Percentiles rank a stretch among this genome's conserved stretches.
phyloP scores from a whole-genome alignment of 2,797 vertebrate species.

The Tadarida brasiliensis region DNA sequence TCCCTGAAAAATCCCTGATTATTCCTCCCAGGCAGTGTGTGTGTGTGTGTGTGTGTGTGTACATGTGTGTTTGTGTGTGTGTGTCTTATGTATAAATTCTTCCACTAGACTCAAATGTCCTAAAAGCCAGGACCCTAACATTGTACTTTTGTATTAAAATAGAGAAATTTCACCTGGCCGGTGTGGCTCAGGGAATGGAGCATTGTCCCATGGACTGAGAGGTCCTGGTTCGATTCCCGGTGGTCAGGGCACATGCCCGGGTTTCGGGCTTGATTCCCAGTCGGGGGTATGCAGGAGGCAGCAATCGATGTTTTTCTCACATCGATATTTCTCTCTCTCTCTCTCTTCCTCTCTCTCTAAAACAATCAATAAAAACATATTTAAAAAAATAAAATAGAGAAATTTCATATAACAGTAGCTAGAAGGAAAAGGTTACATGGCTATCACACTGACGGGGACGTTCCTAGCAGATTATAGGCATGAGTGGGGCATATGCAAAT shows the following conservation, averaged over 20 bases:
- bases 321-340: no score
- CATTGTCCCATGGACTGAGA: no score
- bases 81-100: neutral
- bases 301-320: no score
- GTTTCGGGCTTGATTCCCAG: no score
- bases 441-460: neutral
- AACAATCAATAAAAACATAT: no score
- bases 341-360: no score
- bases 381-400: neutral
- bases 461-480: neutral
- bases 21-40: neutral
- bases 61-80: neutral
- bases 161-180: neutral
- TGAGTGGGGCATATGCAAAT: neutral
- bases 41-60: neutral
- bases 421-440: neutral
- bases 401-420: neutral
- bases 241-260: no score
- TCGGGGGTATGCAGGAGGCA: no score
- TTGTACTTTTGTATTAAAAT: constrained; percentile 5
- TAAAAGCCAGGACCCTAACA: neutral
- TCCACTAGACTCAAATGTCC: neutral
- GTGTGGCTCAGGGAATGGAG: no score
- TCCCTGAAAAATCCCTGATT: neutral
- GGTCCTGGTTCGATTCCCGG: no score